A percentile compares a stretch with the other conserved stretches of the same genome.
Evolutionary conservation across 2,113 vertebrate species (phyloP).

Genomic region (Vulpes lagopus): DNA sequence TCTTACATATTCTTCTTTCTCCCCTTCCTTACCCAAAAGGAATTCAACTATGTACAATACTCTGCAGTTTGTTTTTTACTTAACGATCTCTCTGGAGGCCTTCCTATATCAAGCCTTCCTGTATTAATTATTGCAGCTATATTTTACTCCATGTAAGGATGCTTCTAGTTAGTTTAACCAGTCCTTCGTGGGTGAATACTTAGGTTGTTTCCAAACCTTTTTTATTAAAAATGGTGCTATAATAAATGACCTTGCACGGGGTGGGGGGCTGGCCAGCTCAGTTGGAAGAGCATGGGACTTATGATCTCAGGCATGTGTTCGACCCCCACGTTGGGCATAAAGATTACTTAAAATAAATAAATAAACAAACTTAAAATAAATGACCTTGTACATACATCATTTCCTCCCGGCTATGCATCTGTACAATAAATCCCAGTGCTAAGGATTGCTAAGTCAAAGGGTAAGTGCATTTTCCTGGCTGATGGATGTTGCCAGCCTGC

Average conservation of each 20-base stretch:
- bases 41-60: background rate
- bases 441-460: background rate
- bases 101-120: background rate
- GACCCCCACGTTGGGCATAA: background rate
- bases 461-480: background rate
- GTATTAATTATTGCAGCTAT: background rate
- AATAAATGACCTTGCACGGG: background rate
- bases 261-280: background rate
- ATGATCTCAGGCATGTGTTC: background rate
- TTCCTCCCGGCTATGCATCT: background rate
- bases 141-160: background rate
- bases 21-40: background rate
- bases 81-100: background rate
- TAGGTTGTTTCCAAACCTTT: background rate
- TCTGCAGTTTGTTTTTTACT: background rate
- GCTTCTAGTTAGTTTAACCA: background rate
- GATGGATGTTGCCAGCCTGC: background rate
- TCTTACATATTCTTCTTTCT: background rate
- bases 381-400: background rate
- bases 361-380: background rate
- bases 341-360: background rate
- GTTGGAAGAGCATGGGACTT: background rate
- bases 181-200: background rate
- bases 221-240: background rate
- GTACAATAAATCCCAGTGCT: background rate